Conservation (phyloP, 2,113 vertebrate species). For the Sebastes schlegelii region DNA sequence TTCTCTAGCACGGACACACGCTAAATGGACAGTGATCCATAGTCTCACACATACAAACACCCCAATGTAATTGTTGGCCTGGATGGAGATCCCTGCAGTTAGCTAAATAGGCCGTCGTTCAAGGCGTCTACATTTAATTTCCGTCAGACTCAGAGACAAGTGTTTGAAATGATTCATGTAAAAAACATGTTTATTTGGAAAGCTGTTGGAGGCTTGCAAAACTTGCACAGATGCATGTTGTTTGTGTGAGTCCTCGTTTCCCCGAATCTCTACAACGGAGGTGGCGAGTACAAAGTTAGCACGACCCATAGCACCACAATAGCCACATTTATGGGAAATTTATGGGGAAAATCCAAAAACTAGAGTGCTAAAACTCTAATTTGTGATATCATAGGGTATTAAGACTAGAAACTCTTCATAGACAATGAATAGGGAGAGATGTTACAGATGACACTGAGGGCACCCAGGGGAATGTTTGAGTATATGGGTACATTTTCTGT, state of each 20-base stretch:
- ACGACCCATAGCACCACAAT: not conserved
- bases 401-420: no score
- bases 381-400: no score
- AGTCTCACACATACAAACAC: not conserved
- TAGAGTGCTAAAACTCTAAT: no score
- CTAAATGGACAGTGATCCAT: not conserved
- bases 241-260: not conserved
- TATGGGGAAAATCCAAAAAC: no score
- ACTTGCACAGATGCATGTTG: not conserved
- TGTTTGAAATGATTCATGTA: not conserved
- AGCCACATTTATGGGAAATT: not conserved
- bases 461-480: no score
- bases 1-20: not conserved
- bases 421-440: no score
- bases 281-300: not conserved
- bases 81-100: not conserved
- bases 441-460: no score
- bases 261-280: not conserved
- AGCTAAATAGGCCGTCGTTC: not conserved
- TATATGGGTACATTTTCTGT: no score
- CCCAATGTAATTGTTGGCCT: not conserved
- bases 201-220: not conserved
- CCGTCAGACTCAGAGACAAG: not conserved
- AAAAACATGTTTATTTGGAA: not conserved
- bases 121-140: not conserved